Evolutionary conservation across 2,113 vertebrate species (phyloP).

Genomic region (Anthoscopus minutus): DNA sequence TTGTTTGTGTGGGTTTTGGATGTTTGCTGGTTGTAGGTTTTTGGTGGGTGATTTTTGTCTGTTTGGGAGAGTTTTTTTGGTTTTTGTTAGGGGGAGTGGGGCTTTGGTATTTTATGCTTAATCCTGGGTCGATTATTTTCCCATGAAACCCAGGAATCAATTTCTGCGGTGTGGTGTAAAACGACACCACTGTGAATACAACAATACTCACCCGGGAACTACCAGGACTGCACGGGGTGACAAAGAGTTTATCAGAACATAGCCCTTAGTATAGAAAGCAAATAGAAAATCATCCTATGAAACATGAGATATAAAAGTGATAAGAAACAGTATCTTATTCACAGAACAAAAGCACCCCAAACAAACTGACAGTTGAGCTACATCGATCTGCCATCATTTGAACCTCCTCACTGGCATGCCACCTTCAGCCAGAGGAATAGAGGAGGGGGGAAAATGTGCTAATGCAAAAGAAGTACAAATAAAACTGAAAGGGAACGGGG

Average conservation of each 20-base stretch:
- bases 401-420: background rate
- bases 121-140: background rate
- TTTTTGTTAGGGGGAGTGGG: too few species aligned
- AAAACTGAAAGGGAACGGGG: background rate
- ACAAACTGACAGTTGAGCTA: background rate
- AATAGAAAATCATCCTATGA: background rate
- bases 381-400: background rate
- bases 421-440: background rate
- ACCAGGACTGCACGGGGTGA: rapidly evolving
- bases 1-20: background rate
- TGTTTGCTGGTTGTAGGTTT: background rate
- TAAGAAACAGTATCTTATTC: background rate
- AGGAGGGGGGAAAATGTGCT: background rate
- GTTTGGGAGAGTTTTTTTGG: background rate
- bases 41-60: background rate
- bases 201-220: background rate
- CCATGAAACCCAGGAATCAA: background rate
- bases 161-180: background rate
- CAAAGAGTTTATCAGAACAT: background rate
- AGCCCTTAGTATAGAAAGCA: background rate
- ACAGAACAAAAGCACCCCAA: background rate
- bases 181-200: background rate
- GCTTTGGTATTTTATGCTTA: background rate
- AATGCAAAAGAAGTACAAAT: background rate
- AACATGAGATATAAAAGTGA: background rate